Conservation (phyloP, 2,797 vertebrate species). For the Sarcoramphus papa region DNA sequence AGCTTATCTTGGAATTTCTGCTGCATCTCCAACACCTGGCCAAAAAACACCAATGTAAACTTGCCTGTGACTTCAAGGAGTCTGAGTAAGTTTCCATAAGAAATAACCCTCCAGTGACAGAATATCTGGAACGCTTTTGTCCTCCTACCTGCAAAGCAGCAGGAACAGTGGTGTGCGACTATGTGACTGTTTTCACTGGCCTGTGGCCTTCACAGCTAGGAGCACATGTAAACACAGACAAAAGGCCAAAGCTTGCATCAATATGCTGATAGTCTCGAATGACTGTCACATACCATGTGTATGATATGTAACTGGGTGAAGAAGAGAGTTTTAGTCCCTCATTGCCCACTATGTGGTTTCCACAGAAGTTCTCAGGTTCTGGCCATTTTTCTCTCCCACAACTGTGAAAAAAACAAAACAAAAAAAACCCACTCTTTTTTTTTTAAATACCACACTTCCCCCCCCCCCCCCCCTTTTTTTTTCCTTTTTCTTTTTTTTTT, state of each 20-base stretch:
- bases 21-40: background rate
- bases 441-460: background rate
- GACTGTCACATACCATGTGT: background rate
- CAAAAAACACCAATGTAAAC: background rate
- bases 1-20: background rate
- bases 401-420: background rate
- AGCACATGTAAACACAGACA: background rate
- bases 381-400: background rate
- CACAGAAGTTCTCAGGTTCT: background rate
- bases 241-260: background rate
- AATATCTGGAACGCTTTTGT: background rate
- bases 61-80: background rate
- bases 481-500: background rate
- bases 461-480: too few relatives aligned
- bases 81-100: background rate
- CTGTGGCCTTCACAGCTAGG: background rate
- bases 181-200: background rate
- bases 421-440: rapidly evolving
- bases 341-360: background rate
- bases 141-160: background rate
- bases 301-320: background rate
- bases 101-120: background rate
- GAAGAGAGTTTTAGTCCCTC: background rate
- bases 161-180: background rate
- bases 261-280: background rate